Evolutionary conservation across 2,888 invertebrate species (phyloP).

Genomic region (Aradus depressus): DNA sequence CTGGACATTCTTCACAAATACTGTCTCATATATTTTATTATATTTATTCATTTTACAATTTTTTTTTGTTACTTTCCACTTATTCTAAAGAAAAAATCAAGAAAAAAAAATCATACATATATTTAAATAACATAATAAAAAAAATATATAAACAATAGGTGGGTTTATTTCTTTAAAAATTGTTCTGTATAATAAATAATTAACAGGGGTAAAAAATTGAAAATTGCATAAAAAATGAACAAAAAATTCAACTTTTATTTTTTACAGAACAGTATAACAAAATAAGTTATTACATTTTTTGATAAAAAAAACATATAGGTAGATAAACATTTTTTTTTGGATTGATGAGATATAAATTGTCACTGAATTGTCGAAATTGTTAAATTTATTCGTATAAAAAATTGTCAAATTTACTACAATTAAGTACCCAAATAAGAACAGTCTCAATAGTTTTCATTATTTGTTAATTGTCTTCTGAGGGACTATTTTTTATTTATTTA

Average conservation of each 20-base stretch:
- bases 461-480: too few relatives aligned
- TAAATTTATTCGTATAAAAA: too few relatives aligned
- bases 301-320: conserved; percentile 7
- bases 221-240: conserved; percentile 7
- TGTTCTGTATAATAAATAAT: neutral
- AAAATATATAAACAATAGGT: conserved; percentile 6
- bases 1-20: conserved; percentile 12
- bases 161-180: conserved; percentile 10
- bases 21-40: conserved; percentile 5
- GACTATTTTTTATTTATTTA: too few relatives aligned
- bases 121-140: conserved; percentile 5
- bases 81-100: conserved; percentile 8
- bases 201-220: neutral
- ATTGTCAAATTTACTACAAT: too few relatives aligned
- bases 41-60: neutral
- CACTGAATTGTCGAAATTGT: too few relatives aligned
- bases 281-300: neutral
- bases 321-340: too few relatives aligned
- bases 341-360: too few relatives aligned
- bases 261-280: neutral
- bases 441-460: too few relatives aligned
- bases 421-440: too few relatives aligned
- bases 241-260: neutral
- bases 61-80: conserved; percentile 4
- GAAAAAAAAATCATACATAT: conserved; percentile 3